These are phyloP conservation scores for Sturnira hondurensis DNA, from an alignment of 2,113 vertebrate genomes.

Conservation along the genomic window DNA sequence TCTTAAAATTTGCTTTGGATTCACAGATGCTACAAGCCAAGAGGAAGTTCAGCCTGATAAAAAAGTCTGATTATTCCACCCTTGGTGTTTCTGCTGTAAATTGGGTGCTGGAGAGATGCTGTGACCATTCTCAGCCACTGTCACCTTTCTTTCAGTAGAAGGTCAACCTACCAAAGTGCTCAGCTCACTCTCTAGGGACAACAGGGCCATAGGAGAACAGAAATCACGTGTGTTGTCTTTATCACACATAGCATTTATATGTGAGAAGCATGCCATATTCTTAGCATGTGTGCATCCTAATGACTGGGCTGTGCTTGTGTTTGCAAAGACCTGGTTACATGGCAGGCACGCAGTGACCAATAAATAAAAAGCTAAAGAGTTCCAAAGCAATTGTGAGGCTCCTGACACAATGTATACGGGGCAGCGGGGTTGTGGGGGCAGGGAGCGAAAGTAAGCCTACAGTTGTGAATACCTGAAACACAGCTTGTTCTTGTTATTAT, in stretches of 20 bases:
- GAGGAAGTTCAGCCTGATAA: not conserved
- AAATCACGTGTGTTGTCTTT: rapidly evolving
- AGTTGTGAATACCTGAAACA: not conserved
- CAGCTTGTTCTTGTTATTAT: not conserved
- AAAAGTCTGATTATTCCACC: not conserved
- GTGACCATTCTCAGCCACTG: not conserved
- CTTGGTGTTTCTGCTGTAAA: not conserved
- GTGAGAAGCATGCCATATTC: rapidly evolving
- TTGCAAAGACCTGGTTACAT: not conserved
- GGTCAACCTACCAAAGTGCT: not conserved
- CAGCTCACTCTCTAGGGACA: not conserved
- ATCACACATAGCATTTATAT: not conserved
- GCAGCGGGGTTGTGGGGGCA: too few species aligned
- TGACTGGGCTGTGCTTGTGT: not conserved
- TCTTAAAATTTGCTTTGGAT: not conserved
- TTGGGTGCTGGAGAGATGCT: not conserved
- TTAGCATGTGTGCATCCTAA: rapidly evolving
- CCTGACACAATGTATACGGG: not conserved
- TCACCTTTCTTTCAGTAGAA: not conserved
- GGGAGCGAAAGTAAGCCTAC: not conserved
- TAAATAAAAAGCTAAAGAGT: not conserved
- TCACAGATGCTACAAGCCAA: not conserved
- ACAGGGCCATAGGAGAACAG: not conserved
- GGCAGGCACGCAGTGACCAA: not conserved
- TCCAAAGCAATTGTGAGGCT: not conserved